Conservation (phyloP, 2,113 vertebrate genomes). For the Falco punctatus region DNA sequence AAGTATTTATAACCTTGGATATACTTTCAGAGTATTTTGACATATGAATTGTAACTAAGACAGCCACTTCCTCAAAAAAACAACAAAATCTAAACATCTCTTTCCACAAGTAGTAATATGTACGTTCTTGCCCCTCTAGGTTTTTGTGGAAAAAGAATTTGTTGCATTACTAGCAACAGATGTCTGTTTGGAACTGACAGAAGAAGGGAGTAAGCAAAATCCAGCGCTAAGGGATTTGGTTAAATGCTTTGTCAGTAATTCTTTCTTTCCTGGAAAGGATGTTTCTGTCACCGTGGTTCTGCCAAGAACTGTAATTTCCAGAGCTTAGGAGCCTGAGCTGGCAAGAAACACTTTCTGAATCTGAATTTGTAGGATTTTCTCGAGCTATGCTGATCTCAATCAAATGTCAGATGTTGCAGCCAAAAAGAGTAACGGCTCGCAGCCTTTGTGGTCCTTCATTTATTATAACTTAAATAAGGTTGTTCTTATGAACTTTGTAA, state of each 20-base stretch:
- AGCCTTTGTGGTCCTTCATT: background rate
- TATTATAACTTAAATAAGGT: background rate
- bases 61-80: background rate
- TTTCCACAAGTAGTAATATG: background rate
- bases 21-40: background rate
- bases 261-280: background rate
- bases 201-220: background rate
- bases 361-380: background rate
- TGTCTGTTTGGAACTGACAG: background rate
- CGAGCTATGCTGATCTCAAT: background rate
- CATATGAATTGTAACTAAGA: background rate
- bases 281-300: background rate
- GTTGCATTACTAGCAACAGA: background rate
- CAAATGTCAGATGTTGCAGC: background rate
- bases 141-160: background rate
- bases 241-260: constrained; percentile 13
- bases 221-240: background rate
- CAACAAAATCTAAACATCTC: background rate
- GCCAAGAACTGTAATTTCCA: background rate
- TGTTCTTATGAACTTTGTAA: background rate
- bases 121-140: background rate
- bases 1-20: background rate
- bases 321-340: background rate
- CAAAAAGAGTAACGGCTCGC: background rate
- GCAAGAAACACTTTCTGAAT: background rate